phyloP scores from a whole-genome alignment of 1,140 invertebrate genomes.

The Zaprionus ghesquierei region DNA sequence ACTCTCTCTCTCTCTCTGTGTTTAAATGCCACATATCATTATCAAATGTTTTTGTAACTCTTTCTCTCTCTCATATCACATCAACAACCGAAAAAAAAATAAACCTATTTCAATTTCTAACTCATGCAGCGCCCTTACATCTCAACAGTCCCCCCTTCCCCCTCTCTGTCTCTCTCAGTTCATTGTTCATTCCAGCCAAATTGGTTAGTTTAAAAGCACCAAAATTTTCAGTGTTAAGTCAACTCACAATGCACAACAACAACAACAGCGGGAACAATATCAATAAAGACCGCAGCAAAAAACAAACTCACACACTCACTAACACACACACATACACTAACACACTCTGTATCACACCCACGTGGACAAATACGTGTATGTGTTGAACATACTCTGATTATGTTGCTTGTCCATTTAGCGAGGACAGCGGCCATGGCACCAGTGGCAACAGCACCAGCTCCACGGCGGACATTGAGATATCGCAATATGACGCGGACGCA shows the following conservation, averaged over 20 bases:
- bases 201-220: constrained; percentile 63
- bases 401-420: constrained; percentile 65
- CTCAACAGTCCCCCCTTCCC: constrained; percentile 28
- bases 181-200: constrained; percentile 63
- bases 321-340: constrained; percentile 13
- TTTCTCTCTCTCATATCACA: constrained; percentile 39
- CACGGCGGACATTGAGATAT: constrained; percentile 70
- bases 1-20: neutral
- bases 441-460: constrained; percentile 31
- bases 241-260: constrained; percentile 31
- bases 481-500: constrained; percentile 48
- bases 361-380: neutral
- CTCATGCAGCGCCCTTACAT: constrained; percentile 51
- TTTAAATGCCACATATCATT: constrained; percentile 51
- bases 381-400: constrained; percentile 44
- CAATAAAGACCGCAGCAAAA: neutral
- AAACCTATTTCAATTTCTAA: constrained; percentile 42
- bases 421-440: constrained; percentile 49
- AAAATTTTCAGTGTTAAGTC: constrained; percentile 39
- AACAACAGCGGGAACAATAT: constrained; percentile 6
- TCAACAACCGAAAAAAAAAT: neutral
- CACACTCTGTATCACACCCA: constrained; percentile 1
- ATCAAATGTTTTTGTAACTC: constrained; percentile 49
- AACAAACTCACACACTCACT: neutral
- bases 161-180: constrained; percentile 37